A percentile compares a stretch with the other conserved stretches of the same genome.
phyloP scores from a whole-genome alignment of 2,888 invertebrate genomes.

The Chironomus riparius region DNA sequence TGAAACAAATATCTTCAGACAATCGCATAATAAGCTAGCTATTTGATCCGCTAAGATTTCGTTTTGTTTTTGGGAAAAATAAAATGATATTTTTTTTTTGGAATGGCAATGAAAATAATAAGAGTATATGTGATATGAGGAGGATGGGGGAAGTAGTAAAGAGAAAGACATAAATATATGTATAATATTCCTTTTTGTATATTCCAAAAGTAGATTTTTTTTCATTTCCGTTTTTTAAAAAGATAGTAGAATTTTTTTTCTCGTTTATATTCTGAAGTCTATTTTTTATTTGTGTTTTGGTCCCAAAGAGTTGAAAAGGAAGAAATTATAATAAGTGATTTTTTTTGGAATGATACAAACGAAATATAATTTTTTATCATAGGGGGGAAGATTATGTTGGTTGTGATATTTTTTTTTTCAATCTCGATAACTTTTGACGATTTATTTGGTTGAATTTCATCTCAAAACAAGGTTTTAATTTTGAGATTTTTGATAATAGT shows the following conservation, averaged over 20 bases:
- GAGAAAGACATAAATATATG: too few species aligned
- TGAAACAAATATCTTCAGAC: too few species aligned
- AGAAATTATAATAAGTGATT: background rate
- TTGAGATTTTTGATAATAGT: too few species aligned
- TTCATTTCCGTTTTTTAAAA: background rate
- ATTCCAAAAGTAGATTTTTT: background rate
- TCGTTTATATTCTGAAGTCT: background rate
- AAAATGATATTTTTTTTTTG: background rate
- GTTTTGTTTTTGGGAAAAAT: background rate
- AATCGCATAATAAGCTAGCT: too few species aligned
- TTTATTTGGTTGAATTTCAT: too few species aligned
- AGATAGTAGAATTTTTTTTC: too few species aligned
- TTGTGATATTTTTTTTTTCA: too few species aligned
- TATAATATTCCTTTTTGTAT: background rate
- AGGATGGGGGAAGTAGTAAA: too few species aligned
- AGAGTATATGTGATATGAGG: too few species aligned
- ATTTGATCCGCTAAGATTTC: too few species aligned
- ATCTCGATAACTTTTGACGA: too few species aligned
- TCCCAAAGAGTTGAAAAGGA: background rate
- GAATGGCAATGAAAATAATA: background rate
- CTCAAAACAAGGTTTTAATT: too few species aligned
- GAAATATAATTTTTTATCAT: background rate
- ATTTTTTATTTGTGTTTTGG: conserved; percentile 7
- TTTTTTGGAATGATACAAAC: background rate
- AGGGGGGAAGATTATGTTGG: background rate